Base-by-base conservation (phyloP, 2,888 invertebrate species). In the Pseudococcus viburni region DNA sequence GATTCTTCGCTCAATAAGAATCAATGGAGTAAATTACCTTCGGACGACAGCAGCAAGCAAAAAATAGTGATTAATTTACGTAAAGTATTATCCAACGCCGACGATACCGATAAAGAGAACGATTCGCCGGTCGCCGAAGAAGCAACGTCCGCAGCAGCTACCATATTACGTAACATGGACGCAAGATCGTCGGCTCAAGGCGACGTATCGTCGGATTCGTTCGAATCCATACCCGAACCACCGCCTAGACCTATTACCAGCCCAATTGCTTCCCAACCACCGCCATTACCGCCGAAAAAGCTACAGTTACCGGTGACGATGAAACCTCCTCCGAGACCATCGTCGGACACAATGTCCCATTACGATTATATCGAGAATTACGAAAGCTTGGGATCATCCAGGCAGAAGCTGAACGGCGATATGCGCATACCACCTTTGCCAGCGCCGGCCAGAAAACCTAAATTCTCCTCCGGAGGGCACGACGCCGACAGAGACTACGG, bases 261-360 rank as follows among this genome's bases (percentile, higher is more conserved):
- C 90, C 90, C 90, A 55, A 89, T 90, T 64, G 92, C 94, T 86
- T 93, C 94, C 8, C 95, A 95, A 91, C 95, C 95, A 4, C 95
- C 95, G 1, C 95, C 95, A 4, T 92, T 95, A 91, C 93, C 95
- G 26, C 95, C 95, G 17, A 95, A 95, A 91, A 95, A 95, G 90
- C 94, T 94, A 90, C 92, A 93, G 77, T 93, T 92, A 86, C 94
- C 94, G 89, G 92, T 93, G 84, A 91, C 92, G 0, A 92, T 93
- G 39, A 94, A 95, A 80, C 95, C 95, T n/a, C 91, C 93, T 85
- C 95, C 94, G 0, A 94, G 94, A 22, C 89, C 89, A 9, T 64
- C 89, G 15, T 85, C 88, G 19, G 83, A 88, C 8, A 91, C 91
- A 26, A 92, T 93, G 83, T 92, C 92, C 26, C 93, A 93, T 83